Conservation (phyloP, 2,797 vertebrate species). For the Oreonectes daqikongensis region DNA sequence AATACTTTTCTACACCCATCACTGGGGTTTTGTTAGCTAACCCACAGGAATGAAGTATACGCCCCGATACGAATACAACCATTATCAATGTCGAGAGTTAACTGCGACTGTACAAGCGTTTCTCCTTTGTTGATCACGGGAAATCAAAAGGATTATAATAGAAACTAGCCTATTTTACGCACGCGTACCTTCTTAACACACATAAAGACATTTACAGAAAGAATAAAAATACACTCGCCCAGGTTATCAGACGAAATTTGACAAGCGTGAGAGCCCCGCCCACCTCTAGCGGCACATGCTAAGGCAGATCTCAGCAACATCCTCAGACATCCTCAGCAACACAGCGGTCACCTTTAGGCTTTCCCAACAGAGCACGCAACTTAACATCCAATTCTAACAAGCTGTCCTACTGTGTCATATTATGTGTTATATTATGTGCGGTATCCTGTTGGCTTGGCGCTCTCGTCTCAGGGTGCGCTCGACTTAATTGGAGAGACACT, state of each 20-base stretch:
- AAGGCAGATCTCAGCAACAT: not conserved
- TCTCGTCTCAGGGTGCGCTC: slow-evolving; percentile 34
- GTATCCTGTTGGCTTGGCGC: not conserved
- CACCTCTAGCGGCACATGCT: not conserved
- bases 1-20: slow-evolving; percentile 24
- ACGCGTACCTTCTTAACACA: slow-evolving; percentile 14
- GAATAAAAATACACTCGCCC: not conserved
- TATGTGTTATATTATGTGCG: no score
- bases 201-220: not conserved
- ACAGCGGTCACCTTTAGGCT: not conserved
- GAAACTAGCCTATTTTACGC: slow-evolving; percentile 8
- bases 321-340: slow-evolving; percentile 23
- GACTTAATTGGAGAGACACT: slow-evolving; percentile 52
- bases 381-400: slow-evolving; percentile 31
- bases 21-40: slow-evolving; percentile 24
- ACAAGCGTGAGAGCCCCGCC: not conserved
- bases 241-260: not conserved
- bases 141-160: slow-evolving; percentile 41
- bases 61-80: slow-evolving; percentile 20
- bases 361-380: slow-evolving; percentile 2
- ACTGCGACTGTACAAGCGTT: not conserved
- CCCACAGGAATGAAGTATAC: slow-evolving; percentile 31
- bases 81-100: not conserved
- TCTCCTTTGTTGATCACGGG: slow-evolving; percentile 22
- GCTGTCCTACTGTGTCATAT: slow-evolving; percentile 23